A percentile compares a stretch with the other conserved stretches of the same genome.
Evolutionary conservation across 2,113 vertebrate species (phyloP).

Genomic region (Hydrochoerus hydrochaeris): DNA sequence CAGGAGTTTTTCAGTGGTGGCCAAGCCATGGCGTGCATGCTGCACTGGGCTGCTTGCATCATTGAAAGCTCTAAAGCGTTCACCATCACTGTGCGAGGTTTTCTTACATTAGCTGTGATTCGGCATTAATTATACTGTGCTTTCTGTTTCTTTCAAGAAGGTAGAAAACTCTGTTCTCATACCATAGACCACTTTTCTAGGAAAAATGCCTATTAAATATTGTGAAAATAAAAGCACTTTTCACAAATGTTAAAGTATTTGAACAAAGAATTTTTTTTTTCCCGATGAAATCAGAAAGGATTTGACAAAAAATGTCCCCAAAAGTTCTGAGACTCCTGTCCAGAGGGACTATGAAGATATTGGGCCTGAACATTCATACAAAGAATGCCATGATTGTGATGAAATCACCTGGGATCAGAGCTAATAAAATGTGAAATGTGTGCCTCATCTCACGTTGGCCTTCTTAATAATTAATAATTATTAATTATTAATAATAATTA

Average conservation of each 20-base stretch:
- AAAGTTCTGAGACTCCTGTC: not conserved
- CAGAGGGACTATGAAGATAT: not conserved
- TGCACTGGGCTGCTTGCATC: not conserved
- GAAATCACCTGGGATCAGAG: not conserved
- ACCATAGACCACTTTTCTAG: not conserved
- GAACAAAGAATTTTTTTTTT: not conserved
- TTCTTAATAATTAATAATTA: too few species aligned
- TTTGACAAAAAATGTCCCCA: not conserved
- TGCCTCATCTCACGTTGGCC: not conserved
- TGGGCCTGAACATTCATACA: not conserved
- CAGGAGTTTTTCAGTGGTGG: not conserved
- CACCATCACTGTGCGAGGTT: not conserved
- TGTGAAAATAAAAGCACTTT: not conserved
- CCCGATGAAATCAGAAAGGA: not conserved
- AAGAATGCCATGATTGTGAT: not conserved
- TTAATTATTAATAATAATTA: too few species aligned
- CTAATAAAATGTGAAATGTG: not conserved
- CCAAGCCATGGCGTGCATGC: not conserved
- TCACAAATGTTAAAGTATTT: not conserved
- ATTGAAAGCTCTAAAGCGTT: not conserved
- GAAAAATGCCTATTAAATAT: not conserved
- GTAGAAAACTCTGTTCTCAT: not conserved
- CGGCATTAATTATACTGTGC: not conserved
- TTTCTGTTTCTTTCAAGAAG: not conserved
- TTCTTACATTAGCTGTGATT: not conserved